These are phyloP conservation scores for Tarsius wallacei DNA, from an alignment of 2,797 vertebrate genomes.

Conservation along the genomic window DNA sequence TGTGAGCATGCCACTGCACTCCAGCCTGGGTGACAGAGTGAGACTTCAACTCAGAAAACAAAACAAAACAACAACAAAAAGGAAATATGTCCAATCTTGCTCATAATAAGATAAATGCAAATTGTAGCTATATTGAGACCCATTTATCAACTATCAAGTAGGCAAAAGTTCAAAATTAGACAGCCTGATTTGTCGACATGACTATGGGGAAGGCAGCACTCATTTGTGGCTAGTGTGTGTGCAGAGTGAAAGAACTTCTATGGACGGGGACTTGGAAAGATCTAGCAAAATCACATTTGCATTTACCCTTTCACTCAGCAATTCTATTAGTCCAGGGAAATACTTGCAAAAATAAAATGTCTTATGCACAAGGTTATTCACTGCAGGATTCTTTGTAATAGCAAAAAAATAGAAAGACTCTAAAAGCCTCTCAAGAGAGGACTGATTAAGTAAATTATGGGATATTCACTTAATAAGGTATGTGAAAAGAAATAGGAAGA, in stretches of 20 bases:
- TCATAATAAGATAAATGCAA: slow-evolving; percentile 22
- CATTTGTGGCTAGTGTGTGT: not conserved
- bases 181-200: not conserved
- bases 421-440: not conserved
- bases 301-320: not conserved
- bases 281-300: not conserved
- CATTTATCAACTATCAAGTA: not conserved
- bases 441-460: slow-evolving; percentile 30
- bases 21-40: too few relatives aligned
- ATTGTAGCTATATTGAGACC: not conserved
- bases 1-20: too few relatives aligned
- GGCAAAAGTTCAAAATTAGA: not conserved
- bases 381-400: not conserved
- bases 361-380: not conserved
- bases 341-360: not conserved
- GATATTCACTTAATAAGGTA: not conserved
- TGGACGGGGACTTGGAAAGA: not conserved
- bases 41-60: too few relatives aligned
- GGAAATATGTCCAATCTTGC: not conserved
- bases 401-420: slow-evolving; percentile 1
- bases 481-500: slow-evolving; percentile 14
- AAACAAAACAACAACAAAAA: too few relatives aligned
- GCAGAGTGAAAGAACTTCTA: not conserved
- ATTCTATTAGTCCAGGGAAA: not conserved
- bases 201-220: not conserved